A percentile compares a stretch with the other conserved stretches of the same genome.
These are phyloP conservation scores for Rhorus exstirpatorius DNA, from an alignment of 2,888 invertebrate species.

Conservation along the genomic window DNA sequence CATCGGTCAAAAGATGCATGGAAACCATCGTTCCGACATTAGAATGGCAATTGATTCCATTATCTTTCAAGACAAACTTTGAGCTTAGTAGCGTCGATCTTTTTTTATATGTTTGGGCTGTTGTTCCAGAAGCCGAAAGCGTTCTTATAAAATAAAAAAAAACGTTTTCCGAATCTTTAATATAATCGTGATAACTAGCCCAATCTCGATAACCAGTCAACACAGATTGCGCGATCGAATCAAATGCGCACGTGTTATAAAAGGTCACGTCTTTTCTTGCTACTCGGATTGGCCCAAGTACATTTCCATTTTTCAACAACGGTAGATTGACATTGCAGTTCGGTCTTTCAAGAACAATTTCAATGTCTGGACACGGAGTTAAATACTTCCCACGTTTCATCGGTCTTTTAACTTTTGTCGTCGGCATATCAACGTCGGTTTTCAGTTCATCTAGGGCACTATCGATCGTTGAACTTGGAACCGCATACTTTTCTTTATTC, in stretches of 20 bases:
- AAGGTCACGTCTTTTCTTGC: conserved; percentile 10
- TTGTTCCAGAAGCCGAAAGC: conserved; percentile 23
- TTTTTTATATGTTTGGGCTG: conserved; percentile 12
- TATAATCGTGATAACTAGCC: conserved; percentile 22
- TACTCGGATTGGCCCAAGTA: conserved; percentile 11
- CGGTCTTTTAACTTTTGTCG: neutral
- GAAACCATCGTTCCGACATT: conserved; percentile 10
- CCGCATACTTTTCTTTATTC: neutral
- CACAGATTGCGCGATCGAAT: conserved; percentile 39
- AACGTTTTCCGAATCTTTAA: neutral
- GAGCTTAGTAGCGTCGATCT: neutral
- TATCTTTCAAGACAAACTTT: neutral
- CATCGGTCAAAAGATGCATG: conserved; percentile 2
- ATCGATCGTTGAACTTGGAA: neutral
- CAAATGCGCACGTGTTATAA: conserved; percentile 51
- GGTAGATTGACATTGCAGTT: conserved; percentile 13
- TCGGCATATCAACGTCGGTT: neutral
- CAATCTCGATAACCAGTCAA: conserved; percentile 40
- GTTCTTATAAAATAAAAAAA: conserved; percentile 39
- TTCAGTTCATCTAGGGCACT: neutral
- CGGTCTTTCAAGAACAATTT: neutral
- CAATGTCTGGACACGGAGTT: conserved; percentile 37
- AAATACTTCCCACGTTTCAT: conserved; percentile 46
- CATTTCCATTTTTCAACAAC: conserved; percentile 37
- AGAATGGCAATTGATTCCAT: conserved; percentile 1